Base-by-base conservation (phyloP, 2,888 invertebrate species). In the Temnothorax ravouxi region DNA sequence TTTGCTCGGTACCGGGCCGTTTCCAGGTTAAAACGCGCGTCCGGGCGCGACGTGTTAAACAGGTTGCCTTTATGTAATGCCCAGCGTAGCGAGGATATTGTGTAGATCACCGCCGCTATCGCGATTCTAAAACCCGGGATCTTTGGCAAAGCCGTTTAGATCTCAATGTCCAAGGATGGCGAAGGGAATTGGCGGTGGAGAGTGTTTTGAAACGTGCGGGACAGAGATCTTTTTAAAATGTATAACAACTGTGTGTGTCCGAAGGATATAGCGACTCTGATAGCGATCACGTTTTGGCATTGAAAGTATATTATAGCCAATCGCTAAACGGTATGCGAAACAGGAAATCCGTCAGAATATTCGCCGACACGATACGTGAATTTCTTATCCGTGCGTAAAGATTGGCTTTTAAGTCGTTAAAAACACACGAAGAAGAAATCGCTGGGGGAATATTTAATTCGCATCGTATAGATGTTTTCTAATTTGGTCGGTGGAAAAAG, bases 61-160 rank as follows among this genome's bases (percentile, higher is more conserved):
- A 86, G 86, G 83, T 87, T 79, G 69, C 34, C 79, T 87, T 92
- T 92, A 91, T 84, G 86, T 92, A 92, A 92, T 92, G 75, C 34
- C 25, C 64, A 25, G 61, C 25, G 18, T 34, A 29, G 29, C n/a
- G 34, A 47, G 61, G n/a, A n/a, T 67, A 21, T 29, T 50, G 21
- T 50, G 47, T 47, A 34, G 47, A 59, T 59, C 25, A 64, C 3
- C 77, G 3, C 13, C 47, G 47, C 5, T 52, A n/a, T 44, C 47
- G 41, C 25, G 44, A 69, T 67, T 54, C 34, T 38, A 8, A 25
- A 38, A 13, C 29, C 29, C 34, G 13, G 25, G 44, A 75, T 79
- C 50, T 15, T 83, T 34, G 25, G 25, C 67, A 64, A 56, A 64
- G 25, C 50, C 25, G 29, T 44, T 15, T 34, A 18, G 34, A 34